Conservation (phyloP, 2,888 invertebrate species). For the Agrenia bidenticulata region DNA sequence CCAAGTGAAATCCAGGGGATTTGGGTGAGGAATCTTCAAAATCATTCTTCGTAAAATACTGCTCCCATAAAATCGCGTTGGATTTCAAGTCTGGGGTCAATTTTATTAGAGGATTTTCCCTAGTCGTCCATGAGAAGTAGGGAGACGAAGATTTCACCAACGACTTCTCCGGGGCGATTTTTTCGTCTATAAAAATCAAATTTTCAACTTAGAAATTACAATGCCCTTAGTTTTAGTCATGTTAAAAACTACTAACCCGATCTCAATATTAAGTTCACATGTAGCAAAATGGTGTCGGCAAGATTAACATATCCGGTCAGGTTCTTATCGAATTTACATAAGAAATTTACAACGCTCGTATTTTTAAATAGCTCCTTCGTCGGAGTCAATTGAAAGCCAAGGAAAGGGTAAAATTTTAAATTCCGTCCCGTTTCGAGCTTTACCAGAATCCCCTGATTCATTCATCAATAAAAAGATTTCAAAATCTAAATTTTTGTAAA, state of each 20-base stretch:
- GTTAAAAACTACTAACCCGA: slow-evolving; percentile 20
- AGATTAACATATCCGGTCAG: neutral
- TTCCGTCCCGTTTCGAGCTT: slow-evolving; percentile 5
- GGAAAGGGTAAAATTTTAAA: slow-evolving; percentile 21
- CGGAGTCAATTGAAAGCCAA: slow-evolving; percentile 20
- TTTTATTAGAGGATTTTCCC: slow-evolving; percentile 25
- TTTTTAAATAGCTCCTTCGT: neutral
- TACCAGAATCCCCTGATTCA: slow-evolving; percentile 11
- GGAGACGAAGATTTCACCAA: slow-evolving; percentile 35
- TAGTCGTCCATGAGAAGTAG: slow-evolving; percentile 43
- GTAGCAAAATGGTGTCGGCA: slow-evolving; percentile 15
- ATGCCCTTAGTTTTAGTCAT: neutral
- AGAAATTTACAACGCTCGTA: neutral
- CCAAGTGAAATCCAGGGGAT: slow-evolving; percentile 34
- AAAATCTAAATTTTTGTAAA: too few species aligned
- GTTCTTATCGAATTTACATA: slow-evolving; percentile 9
- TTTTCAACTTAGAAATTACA: neutral
- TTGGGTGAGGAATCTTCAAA: slow-evolving; percentile 34
- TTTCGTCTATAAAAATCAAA: slow-evolving; percentile 37
- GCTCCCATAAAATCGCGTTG: slow-evolving; percentile 35
- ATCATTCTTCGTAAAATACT: slow-evolving; percentile 38
- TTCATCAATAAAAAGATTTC: too few species aligned
- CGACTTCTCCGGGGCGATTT: slow-evolving; percentile 35
- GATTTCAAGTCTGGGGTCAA: slow-evolving; percentile 22
- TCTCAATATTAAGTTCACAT: slow-evolving; percentile 27